Percentiles rank a stretch among this genome's conserved stretches.
These are phyloP conservation scores for Mimumesa dahlbomi DNA, from an alignment of 2,888 invertebrate genomes.

Conservation along the genomic window DNA sequence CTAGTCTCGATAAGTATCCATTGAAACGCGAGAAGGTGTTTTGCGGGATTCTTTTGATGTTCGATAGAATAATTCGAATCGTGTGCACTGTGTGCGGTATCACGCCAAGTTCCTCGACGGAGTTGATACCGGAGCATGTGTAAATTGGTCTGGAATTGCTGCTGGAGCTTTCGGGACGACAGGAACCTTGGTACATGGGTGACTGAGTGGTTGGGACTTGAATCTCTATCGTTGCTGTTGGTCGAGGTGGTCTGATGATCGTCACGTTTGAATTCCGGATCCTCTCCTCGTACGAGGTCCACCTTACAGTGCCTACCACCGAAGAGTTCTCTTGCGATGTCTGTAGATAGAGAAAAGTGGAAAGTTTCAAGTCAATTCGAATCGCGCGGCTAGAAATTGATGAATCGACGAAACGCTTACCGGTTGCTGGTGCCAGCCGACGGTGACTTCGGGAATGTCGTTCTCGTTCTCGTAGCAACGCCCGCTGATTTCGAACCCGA, in stretches of 20 bases:
- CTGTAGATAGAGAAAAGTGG: not conserved
- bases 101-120: conserved; percentile 53
- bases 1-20: conserved; percentile 60
- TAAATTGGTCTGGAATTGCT: conserved; percentile 23
- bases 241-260: not conserved
- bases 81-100: conserved; percentile 55
- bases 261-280: conserved; percentile 43
- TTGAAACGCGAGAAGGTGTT: conserved; percentile 65
- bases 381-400: too few relatives aligned
- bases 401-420: conserved; percentile 40
- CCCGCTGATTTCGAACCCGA: conserved; percentile 64
- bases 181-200: conserved; percentile 33
- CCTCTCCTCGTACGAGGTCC: conserved; percentile 60
- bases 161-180: conserved; percentile 19
- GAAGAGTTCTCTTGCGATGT: not conserved
- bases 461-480: conserved; percentile 48
- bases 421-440: conserved; percentile 22
- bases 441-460: conserved; percentile 14
- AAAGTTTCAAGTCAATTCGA: too few relatives aligned
- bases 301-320: conserved; percentile 57
- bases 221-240: not conserved
- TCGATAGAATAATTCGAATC: conserved; percentile 62
- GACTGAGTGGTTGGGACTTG: not conserved
- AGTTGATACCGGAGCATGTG: conserved; percentile 61
- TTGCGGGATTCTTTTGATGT: conserved; percentile 54